Evolutionary conservation across 2,888 invertebrate species (phyloP).

Genomic region (Mimas tiliae): DNA sequence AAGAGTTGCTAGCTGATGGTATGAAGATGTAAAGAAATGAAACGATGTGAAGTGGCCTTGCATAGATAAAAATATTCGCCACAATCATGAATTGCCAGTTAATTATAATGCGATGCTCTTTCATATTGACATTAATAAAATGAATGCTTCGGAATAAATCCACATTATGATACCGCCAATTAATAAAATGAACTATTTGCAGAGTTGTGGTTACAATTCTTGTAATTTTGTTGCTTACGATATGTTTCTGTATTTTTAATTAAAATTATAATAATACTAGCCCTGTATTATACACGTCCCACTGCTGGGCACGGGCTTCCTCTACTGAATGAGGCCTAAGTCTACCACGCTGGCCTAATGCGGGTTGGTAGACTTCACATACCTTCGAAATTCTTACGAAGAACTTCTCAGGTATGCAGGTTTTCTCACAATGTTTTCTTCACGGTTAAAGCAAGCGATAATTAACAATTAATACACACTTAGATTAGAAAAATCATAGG

Average conservation of each 20-base stretch:
- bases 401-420: too few relatives aligned
- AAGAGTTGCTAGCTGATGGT: constrained; percentile 69
- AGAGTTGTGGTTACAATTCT: not conserved
- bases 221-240: not conserved
- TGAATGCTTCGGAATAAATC: constrained; percentile 3
- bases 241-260: not conserved
- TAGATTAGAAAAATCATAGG: too few relatives aligned
- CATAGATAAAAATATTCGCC: constrained; percentile 1
- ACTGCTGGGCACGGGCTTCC: too few relatives aligned
- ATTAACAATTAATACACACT: too few relatives aligned
- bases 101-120: not conserved
- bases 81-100: not conserved
- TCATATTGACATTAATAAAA: constrained; percentile 4
- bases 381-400: too few relatives aligned
- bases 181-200: constrained; percentile 24
- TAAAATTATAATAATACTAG: too few relatives aligned
- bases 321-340: too few relatives aligned
- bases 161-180: constrained; percentile 8
- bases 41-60: constrained; percentile 49
- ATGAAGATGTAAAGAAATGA: constrained; percentile 58
- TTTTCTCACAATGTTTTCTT: too few relatives aligned
- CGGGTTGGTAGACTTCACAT: too few relatives aligned
- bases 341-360: too few relatives aligned
- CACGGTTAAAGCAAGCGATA: too few relatives aligned
- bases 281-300: too few relatives aligned